phyloP scores from a whole-genome alignment of 2,113 vertebrate genomes.

The Vicugna pacos region DNA sequence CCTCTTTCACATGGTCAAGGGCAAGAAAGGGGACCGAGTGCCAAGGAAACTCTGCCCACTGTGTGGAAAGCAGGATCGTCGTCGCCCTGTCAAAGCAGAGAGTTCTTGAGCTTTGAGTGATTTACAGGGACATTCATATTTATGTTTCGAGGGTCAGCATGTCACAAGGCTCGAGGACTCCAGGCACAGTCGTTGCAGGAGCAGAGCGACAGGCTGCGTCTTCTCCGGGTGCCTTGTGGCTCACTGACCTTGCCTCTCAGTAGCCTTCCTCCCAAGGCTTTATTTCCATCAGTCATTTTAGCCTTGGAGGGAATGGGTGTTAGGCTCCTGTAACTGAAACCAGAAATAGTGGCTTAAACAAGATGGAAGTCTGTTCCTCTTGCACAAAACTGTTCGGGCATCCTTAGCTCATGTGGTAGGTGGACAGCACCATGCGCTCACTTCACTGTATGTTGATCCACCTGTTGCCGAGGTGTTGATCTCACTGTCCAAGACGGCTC shows the following conservation, averaged over 20 bases:
- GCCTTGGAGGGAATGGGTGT: not conserved
- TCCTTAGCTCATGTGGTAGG: not conserved
- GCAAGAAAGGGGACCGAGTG: not conserved
- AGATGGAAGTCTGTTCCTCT: not conserved
- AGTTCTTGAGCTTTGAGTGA: not conserved
- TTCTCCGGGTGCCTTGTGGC: not conserved
- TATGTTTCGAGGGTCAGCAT: not conserved
- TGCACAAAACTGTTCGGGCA: not conserved
- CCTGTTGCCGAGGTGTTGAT: not conserved
- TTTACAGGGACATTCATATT: not conserved
- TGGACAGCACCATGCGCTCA: rapidly evolving
- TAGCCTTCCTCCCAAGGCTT: not conserved
- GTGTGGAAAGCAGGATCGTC: not conserved
- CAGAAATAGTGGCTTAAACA: conserved; percentile 20
- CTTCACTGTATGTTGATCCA: not conserved
- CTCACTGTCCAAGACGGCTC: not conserved
- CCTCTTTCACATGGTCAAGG: not conserved
- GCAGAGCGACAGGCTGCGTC: not conserved
- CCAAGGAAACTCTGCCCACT: not conserved
- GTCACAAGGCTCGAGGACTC: not conserved
- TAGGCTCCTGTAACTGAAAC: not conserved
- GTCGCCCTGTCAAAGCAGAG: not conserved
- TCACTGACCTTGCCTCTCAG: not conserved
- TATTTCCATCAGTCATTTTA: not conserved
- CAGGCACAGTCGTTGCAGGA: not conserved